Base-by-base conservation (phyloP, 2,113 vertebrate species). In the Brienomyrus brachyistius region DNA sequence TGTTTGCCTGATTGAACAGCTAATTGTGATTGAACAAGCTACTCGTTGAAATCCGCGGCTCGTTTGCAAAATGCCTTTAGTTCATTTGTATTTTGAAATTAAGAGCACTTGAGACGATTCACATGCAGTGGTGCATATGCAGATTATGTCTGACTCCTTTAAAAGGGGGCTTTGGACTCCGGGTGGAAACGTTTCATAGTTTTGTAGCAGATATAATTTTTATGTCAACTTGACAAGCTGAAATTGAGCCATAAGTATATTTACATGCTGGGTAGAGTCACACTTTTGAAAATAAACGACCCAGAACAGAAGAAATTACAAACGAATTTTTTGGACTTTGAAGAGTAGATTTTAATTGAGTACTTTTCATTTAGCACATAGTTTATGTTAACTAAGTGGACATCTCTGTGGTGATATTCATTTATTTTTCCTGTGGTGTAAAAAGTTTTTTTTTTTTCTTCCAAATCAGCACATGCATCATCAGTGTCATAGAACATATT, bases 151-250 rank as follows among this genome's bases (percentile, higher is more conserved):
- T 88, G 27, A 74, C 56, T 70, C 66, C 40, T 35, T 74, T 40
- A 66, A 88, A 88, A 27, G 59, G 48, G 10, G 45, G 43, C 45
- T 9, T 70, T 74, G 87, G 40, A 43, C 62, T 27, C 62, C 31
- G 45, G 40, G 62, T 62, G 31, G 87, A 48, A 70, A 50, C 50
- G 59, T 21, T 43, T 45, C 56, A 7, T 74, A 43, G n/a, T 88
- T 88, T 48, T 70, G 50, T 27, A 88, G 40, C 62, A 88, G 23
- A 48, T 88, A 66, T 88, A 74, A 74, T 88, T 88, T 50, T 88
- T 88, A 9, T 59, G 43, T 88, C 62, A 88, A 50, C 31, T 17
- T 88, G 87, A 74, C 43, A 48, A 74, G 59, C 87, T 50, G 15
- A 47, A 50, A 21, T 56, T 74, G 45, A 50, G 45, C 3, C 40